Evolutionary conservation across 35 echinoderm and acorn worm genomes (phyloP).

Genomic region (Anneissia japonica): DNA sequence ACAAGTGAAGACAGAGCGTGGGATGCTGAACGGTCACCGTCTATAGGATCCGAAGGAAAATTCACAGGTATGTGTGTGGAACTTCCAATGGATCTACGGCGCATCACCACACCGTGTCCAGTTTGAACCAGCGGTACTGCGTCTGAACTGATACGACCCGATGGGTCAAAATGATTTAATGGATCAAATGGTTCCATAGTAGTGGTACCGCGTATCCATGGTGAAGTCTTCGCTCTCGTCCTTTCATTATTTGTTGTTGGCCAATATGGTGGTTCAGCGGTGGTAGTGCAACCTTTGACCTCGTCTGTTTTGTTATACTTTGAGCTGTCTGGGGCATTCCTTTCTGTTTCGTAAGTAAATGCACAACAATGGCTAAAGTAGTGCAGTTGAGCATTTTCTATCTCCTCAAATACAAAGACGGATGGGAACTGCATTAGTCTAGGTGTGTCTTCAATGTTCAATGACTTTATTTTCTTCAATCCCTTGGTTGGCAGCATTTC

Average conservation of each 20-base stretch:
- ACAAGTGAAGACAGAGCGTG: neutral
- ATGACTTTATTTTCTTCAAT: constrained; percentile 37
- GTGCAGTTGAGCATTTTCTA: constrained; percentile 42
- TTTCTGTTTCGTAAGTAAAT: constrained; percentile 42
- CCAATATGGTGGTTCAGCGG: neutral
- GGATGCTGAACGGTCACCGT: neutral
- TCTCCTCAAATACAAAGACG: constrained; percentile 65
- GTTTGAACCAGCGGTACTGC: neutral
- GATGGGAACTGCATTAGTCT: constrained; percentile 71
- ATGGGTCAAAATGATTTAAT: neutral
- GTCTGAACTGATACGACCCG: neutral
- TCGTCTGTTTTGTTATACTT: constrained; percentile 34
- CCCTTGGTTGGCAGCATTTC: constrained; percentile 69
- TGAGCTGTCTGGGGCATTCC: constrained; percentile 40
- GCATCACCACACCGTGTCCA: neutral
- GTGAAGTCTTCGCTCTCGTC: neutral
- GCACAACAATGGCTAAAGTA: constrained; percentile 97
- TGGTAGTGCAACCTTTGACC: neutral
- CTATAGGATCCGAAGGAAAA: neutral
- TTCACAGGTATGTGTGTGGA: neutral
- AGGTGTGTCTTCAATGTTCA: constrained; percentile 57
- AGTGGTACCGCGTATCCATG: neutral
- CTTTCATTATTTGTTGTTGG: neutral
- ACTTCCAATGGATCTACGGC: neutral
- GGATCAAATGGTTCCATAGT: neutral